Percentiles rank a stretch among this genome's conserved stretches.
These are phyloP conservation scores for Dicrostonyx torquatus DNA, from an alignment of 2,797 vertebrate species.

Conservation along the genomic window DNA sequence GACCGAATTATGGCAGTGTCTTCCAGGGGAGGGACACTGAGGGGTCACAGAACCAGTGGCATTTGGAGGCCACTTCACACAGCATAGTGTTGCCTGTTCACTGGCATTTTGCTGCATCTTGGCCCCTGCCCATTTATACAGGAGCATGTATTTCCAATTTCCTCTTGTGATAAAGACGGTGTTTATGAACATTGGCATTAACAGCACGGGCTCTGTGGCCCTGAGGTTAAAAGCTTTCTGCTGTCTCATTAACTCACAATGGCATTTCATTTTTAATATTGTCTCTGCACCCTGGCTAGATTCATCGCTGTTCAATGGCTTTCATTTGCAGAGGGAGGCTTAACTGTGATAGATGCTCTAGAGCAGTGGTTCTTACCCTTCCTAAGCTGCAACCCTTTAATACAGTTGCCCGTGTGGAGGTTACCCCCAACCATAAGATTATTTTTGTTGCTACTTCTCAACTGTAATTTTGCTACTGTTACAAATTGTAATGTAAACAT, in stretches of 20 bases:
- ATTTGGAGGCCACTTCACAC: neutral
- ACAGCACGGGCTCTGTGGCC: conserved; percentile 37
- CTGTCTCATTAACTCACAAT: conserved; percentile 78
- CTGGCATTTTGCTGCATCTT: conserved; percentile 70
- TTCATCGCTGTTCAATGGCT: conserved; percentile 62
- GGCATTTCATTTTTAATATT: conserved; percentile 80
- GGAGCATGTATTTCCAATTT: conserved; percentile 58
- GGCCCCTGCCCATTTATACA: conserved; percentile 54
- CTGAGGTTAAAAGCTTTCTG: conserved; percentile 73
- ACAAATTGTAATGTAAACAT: neutral
- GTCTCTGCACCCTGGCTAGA: conserved; percentile 57
- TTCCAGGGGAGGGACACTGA: neutral
- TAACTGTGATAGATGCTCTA: conserved; percentile 16
- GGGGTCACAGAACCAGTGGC: neutral
- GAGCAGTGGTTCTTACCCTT: neutral
- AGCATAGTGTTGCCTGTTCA: neutral
- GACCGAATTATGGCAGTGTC: neutral
- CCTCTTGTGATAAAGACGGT: conserved; percentile 37
- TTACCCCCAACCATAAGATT: too few species aligned
- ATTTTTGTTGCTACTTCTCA: neutral
- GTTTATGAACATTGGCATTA: conserved; percentile 46
- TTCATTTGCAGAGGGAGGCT: conserved; percentile 67
- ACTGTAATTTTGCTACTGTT: neutral
- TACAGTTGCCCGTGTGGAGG: too few species aligned
- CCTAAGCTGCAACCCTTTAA: neutral